Conservation (phyloP, 2,888 invertebrate species). For the Acanthosepion lycidas region DNA sequence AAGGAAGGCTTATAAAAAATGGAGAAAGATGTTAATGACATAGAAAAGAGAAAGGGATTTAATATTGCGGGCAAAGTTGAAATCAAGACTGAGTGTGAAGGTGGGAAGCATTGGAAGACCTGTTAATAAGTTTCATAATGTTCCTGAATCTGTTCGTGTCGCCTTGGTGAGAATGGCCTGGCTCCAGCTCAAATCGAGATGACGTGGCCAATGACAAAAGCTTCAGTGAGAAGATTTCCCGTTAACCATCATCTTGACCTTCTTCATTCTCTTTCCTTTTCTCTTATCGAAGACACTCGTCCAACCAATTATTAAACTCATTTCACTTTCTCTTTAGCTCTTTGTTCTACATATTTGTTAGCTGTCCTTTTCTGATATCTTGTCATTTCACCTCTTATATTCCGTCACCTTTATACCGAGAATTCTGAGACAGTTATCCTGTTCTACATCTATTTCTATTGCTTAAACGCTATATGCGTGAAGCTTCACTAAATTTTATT, state of each 20-base stretch:
- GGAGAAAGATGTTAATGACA: background rate
- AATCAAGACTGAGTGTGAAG: background rate
- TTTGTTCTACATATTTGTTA: background rate
- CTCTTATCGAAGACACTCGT: background rate
- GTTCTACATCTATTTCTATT: background rate
- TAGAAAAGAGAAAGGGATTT: background rate
- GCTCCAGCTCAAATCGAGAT: background rate
- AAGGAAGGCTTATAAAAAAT: background rate
- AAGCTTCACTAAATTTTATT: background rate
- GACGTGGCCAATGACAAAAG: constrained; percentile 15
- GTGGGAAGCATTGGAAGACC: background rate
- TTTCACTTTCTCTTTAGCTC: background rate
- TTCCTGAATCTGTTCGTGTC: constrained; percentile 2
- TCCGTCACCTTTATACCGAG: background rate
- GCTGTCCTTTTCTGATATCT: background rate
- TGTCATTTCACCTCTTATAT: background rate
- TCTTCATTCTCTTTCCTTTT: background rate
- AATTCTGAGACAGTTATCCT: background rate
- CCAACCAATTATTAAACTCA: background rate
- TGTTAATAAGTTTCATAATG: background rate
- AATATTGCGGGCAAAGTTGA: constrained; percentile 22
- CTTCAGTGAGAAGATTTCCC: background rate
- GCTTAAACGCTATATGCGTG: background rate
- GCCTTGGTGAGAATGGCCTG: background rate
- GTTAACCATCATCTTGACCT: constrained; percentile 18